Evolutionary conservation across 2,113 vertebrate genomes (phyloP).

Genomic region (Xiphias gladius): DNA sequence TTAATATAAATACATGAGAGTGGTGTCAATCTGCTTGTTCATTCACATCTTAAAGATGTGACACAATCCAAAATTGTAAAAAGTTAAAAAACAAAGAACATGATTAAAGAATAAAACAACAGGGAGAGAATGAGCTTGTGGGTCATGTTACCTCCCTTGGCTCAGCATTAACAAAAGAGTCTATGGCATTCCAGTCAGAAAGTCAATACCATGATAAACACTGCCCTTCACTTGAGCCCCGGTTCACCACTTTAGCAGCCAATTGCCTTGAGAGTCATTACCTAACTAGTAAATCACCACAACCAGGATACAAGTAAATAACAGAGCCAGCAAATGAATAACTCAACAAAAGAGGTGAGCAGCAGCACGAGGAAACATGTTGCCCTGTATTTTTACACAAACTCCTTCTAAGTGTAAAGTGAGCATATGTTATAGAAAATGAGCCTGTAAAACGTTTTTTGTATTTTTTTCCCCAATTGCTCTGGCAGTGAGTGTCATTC

Average conservation of each 20-base stretch:
- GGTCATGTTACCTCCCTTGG: slow-evolving; percentile 21
- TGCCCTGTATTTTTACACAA: slow-evolving; percentile 59
- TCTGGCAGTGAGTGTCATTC: slow-evolving; percentile 76
- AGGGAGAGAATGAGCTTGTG: neutral
- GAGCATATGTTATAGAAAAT: slow-evolving; percentile 80
- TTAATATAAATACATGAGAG: neutral
- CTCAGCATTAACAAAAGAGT: slow-evolving; percentile 79
- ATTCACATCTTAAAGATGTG: neutral
- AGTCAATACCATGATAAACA: slow-evolving; percentile 84
- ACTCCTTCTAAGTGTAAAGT: slow-evolving; percentile 63
- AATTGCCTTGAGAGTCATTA: slow-evolving; percentile 89
- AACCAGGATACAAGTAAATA: slow-evolving; percentile 61
- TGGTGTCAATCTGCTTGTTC: neutral
- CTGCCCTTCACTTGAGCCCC: slow-evolving; percentile 73
- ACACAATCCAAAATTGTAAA: neutral
- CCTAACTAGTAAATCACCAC: slow-evolving; percentile 88
- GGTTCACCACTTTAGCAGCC: slow-evolving; percentile 86
- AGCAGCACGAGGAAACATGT: slow-evolving; percentile 58
- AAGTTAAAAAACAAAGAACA: neutral
- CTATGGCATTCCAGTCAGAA: slow-evolving; percentile 82
- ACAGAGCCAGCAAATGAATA: slow-evolving; percentile 54
- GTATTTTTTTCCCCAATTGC: slow-evolving; percentile 52
- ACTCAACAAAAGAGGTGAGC: slow-evolving; percentile 51
- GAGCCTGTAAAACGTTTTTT: slow-evolving; percentile 72
- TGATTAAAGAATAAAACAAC: neutral